A percentile compares a stretch with the other conserved stretches of the same genome.
Conservation (phyloP, 2,888 invertebrate species). For the Monoplex corrugatus region DNA sequence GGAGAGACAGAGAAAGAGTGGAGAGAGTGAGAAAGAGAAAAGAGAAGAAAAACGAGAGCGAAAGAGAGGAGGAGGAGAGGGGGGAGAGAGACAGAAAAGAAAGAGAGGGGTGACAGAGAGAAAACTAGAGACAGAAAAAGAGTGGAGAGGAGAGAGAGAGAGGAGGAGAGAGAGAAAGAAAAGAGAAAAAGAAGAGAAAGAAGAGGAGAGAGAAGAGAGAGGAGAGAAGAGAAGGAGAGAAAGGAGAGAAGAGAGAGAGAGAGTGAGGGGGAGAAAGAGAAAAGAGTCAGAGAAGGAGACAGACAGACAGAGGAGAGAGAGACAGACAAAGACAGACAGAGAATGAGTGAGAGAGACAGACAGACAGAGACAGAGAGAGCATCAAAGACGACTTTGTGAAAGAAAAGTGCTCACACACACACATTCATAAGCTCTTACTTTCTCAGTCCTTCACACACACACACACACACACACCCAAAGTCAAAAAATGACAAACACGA, state of each 20-base stretch:
- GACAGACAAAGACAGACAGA: too few species aligned
- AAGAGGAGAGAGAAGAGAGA: neutral
- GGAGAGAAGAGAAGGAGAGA: neutral
- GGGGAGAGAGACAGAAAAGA: conserved; percentile 36
- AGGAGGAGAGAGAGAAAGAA: conserved; percentile 20
- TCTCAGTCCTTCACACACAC: conserved; percentile 9
- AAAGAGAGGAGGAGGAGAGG: conserved; percentile 8
- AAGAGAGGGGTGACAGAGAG: neutral
- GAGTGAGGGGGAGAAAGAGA: neutral
- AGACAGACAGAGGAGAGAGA: too few species aligned
- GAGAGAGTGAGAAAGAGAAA: conserved; percentile 1
- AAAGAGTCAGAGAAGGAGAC: neutral
- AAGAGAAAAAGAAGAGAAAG: neutral
- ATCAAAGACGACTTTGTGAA: too few species aligned
- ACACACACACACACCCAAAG: conserved; percentile 37
- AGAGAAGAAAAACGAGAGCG: neutral
- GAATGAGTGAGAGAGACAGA: too few species aligned
- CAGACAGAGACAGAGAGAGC: too few species aligned
- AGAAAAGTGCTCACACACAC: neutral
- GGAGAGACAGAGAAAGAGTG: neutral
- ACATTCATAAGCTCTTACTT: neutral
- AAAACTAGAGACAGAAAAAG: neutral
- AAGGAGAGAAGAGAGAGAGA: conserved; percentile 21
- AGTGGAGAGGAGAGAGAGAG: neutral
- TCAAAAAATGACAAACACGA: too few species aligned